Conservation (phyloP, 2,113 vertebrate species). For the Thamnophis sirtalis region DNA sequence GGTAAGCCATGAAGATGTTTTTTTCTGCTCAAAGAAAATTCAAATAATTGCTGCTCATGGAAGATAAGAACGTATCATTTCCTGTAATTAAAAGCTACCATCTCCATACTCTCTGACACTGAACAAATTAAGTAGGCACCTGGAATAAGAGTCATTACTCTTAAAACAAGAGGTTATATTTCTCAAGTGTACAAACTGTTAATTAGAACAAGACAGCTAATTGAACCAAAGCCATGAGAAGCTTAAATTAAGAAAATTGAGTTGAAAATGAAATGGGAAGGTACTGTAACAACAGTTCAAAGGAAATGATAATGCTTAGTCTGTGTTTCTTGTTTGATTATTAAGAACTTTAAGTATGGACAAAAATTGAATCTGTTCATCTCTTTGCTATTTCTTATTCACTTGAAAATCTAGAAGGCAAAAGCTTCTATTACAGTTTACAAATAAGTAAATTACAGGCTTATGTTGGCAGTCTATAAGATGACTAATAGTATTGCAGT, state of each 20-base stretch:
- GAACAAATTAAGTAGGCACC: constrained; percentile 60
- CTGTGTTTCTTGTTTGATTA: not conserved
- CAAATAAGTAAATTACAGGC: constrained; percentile 10
- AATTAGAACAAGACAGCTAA: constrained; percentile 58
- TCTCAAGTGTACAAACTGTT: constrained; percentile 61
- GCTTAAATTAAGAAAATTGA: constrained; percentile 55
- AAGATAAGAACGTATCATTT: constrained; percentile 28
- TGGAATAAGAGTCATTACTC: constrained; percentile 36
- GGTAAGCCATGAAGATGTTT: not conserved
- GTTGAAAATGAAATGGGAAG: constrained; percentile 43
- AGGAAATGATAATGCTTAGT: not conserved
- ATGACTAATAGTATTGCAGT: not conserved
- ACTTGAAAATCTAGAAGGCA: not conserved
- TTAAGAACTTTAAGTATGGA: not conserved
- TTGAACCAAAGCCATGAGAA: constrained; percentile 31
- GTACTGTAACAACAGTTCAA: not conserved
- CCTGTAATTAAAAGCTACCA: constrained; percentile 58
- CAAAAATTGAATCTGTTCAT: not conserved
- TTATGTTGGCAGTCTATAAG: not conserved
- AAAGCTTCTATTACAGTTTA: not conserved
- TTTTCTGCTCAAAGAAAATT: constrained; percentile 7
- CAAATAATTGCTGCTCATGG: not conserved
- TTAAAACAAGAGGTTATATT: constrained; percentile 56
- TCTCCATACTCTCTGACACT: constrained; percentile 46
- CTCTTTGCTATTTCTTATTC: not conserved